A percentile compares a stretch with the other conserved stretches of the same genome.
These are phyloP conservation scores for Platycheirus rosarum DNA, from an alignment of 2,888 invertebrate genomes.

Conservation along the genomic window DNA sequence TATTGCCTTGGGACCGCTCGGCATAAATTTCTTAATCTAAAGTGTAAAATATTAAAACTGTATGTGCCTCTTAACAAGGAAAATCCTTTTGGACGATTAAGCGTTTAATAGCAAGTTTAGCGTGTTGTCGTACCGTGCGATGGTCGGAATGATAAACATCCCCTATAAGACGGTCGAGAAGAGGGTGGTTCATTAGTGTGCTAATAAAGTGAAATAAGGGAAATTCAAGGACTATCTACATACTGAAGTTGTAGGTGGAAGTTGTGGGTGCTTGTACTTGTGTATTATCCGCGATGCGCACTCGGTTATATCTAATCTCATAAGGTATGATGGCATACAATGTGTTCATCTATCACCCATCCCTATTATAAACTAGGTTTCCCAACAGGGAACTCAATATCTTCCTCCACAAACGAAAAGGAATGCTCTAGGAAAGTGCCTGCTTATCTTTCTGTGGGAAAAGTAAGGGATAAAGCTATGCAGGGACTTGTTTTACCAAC, in stretches of 20 bases:
- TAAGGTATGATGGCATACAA: neutral
- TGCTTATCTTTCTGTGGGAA: neutral
- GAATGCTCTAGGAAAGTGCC: neutral
- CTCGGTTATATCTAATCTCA: slow-evolving; percentile 23
- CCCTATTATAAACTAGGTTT: neutral
- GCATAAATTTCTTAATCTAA: slow-evolving; percentile 54
- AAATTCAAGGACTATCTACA: slow-evolving; percentile 24
- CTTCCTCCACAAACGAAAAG: neutral
- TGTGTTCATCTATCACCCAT: slow-evolving; percentile 32
- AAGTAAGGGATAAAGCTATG: neutral
- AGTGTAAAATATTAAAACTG: slow-evolving; percentile 57
- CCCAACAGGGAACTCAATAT: neutral
- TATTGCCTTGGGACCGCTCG: neutral
- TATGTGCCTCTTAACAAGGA: slow-evolving; percentile 33
- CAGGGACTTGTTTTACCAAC: slow-evolving; percentile 42
- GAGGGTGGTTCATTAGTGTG: slow-evolving; percentile 23
- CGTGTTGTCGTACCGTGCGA: neutral
- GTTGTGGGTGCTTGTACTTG: neutral
- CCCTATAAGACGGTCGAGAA: too few relatives aligned
- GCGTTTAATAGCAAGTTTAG: slow-evolving; percentile 43
- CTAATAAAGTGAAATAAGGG: slow-evolving; percentile 21
- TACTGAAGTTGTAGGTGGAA: neutral
- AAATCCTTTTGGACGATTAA: slow-evolving; percentile 63
- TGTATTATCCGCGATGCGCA: neutral
- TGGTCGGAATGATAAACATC: slow-evolving; percentile 4